Evolutionary conservation across 2,888 invertebrate genomes (phyloP).

Genomic region (Acholoe squamosa): DNA sequence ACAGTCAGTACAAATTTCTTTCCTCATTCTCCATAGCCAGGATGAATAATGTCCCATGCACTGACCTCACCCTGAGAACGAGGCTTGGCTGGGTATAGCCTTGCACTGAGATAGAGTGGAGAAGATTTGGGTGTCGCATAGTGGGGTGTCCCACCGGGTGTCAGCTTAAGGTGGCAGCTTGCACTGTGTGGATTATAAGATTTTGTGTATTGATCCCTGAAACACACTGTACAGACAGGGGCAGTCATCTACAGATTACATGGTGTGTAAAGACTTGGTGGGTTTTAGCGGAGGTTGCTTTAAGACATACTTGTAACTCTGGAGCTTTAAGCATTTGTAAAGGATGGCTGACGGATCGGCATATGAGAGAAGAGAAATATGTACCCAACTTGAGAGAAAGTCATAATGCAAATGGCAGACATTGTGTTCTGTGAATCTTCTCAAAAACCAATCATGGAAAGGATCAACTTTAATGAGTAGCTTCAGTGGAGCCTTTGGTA

Average conservation of each 20-base stretch:
- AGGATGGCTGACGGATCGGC: too few species aligned
- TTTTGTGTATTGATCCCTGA: slow-evolving; percentile 14
- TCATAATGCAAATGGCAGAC: too few species aligned
- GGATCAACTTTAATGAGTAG: too few species aligned
- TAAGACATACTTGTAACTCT: neutral
- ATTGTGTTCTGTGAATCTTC: too few species aligned
- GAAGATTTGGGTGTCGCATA: slow-evolving; percentile 11
- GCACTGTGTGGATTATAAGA: neutral
- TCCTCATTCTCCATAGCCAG: too few species aligned
- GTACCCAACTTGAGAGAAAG: too few species aligned
- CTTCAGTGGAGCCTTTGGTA: too few species aligned
- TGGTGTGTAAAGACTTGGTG: neutral
- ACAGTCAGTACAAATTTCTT: too few species aligned
- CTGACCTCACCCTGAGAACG: too few species aligned
- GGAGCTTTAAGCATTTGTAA: neutral
- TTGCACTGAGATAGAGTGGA: neutral
- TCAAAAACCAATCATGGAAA: too few species aligned
- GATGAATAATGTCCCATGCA: too few species aligned
- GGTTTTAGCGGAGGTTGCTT: neutral
- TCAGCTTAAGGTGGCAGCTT: slow-evolving; percentile 20
- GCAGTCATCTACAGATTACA: slow-evolving; percentile 6
- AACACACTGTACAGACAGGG: neutral
- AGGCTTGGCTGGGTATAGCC: neutral
- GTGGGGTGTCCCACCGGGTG: neutral
- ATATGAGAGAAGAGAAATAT: too few species aligned